Base-by-base conservation (phyloP, 2,113 vertebrate genomes). In the Dinomys branickii region DNA sequence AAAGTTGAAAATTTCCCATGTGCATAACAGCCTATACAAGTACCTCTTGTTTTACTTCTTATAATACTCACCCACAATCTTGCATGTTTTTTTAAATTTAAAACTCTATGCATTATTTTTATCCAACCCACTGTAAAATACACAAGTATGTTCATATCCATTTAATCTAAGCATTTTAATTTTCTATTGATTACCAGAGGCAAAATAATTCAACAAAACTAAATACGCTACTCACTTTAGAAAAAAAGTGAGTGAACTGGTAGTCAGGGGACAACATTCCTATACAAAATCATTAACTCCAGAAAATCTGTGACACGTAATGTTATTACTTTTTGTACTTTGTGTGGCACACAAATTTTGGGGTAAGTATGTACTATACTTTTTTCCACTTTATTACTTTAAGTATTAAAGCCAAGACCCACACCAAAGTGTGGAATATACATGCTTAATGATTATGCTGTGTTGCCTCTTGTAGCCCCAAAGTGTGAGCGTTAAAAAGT, bases 121-220 rank as follows among this genome's bases (percentile, higher is more conserved):
- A 61, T 4, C 3, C 22, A 91, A 56, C 1, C 35, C 2, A 38
- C 16, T 94, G 26, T 22, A 65, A 59, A 91, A 85, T 59, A 63
- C 78, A 58, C 69, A 71, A 63, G 33, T 67, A 58, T 65, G 20
- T 71, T 77, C 41, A 47, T 24, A 47, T 47, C 73, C 24, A 75
- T 47, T 85, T 14, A 56, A 82, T 88, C 20, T 38, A 91, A 93
- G 17, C 13, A 90, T 7, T n/a, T 88, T 61, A 96, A 77, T 92
- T 50, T 82, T 26, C 59, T 95, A 85, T 35, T 0, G 6, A 82
- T 61, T 59, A 82, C 52, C 59, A 90, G 54, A 86, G 12, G 12
- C 35, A 67, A 96, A 97, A 77, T 50, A 95, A 96, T 41, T 94
- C n/a, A 86, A 35, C 20, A 89, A 86, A 50, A 61, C 35, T 85